Evolutionary conservation across 2,797 vertebrate species (phyloP).

Genomic region (Acipenser oxyrinchus): DNA sequence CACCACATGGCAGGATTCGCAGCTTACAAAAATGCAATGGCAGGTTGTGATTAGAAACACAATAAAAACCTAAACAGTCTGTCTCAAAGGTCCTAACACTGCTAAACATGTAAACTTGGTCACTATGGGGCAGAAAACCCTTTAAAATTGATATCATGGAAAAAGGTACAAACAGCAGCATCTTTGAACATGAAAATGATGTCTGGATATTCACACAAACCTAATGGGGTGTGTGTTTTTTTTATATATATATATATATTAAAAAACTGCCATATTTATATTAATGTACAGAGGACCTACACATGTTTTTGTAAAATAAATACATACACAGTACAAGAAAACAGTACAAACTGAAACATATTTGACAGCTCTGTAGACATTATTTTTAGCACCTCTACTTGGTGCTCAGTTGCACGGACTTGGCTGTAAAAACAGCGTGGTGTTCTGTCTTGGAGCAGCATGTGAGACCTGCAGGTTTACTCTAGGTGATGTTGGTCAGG

Average conservation of each 20-base stretch:
- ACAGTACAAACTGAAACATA: conserved; percentile 68
- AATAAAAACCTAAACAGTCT: conserved; percentile 2
- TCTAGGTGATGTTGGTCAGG: conserved; percentile 41
- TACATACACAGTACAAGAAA: conserved; percentile 82
- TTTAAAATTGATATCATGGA: conserved; percentile 78
- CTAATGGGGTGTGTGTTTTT: conserved; percentile 68
- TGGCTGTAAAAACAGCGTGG: conserved; percentile 20
- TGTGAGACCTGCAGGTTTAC: conserved; percentile 41
- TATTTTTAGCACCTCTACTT: conserved; percentile 46
- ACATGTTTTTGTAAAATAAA: conserved; percentile 81
- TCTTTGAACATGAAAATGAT: conserved; percentile 72
- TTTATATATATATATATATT: conserved; percentile 40
- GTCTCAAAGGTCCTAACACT: conserved; percentile 50
- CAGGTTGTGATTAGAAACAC: not conserved
- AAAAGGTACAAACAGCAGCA: conserved; percentile 80
- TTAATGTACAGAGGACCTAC: conserved; percentile 94
- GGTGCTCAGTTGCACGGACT: conserved; percentile 39
- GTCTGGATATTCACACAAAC: conserved; percentile 81
- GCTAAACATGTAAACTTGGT: conserved; percentile 56
- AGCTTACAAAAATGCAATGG: conserved; percentile 8
- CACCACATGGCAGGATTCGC: conserved; percentile 40
- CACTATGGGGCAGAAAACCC: conserved; percentile 61
- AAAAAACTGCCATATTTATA: conserved; percentile 85
- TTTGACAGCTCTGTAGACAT: conserved; percentile 36
- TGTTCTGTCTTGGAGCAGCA: conserved; percentile 27